These are phyloP conservation scores for Drosophila rufa DNA, from an alignment of 1,140 invertebrate genomes.

Conservation along the genomic window DNA sequence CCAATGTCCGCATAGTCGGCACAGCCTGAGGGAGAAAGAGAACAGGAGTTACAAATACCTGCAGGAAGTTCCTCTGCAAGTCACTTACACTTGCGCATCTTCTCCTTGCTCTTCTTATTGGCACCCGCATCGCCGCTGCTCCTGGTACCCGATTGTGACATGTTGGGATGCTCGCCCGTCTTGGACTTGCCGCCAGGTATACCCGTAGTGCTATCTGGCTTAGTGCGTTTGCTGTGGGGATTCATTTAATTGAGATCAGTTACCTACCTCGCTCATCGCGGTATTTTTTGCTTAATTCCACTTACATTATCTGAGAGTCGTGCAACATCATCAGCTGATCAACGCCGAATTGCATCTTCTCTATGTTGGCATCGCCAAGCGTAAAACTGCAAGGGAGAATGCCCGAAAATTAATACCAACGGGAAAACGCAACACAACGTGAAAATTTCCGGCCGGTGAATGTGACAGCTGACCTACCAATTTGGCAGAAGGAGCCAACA, in stretches of 20 bases:
- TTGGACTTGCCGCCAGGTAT: slow-evolving; percentile 49
- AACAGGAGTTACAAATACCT: background rate
- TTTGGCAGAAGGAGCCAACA: background rate
- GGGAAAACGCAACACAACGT: background rate
- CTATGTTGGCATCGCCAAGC: slow-evolving; percentile 74
- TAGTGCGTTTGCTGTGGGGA: slow-evolving; percentile 61
- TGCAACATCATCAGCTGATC: slow-evolving; percentile 78
- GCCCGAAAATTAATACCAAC: background rate
- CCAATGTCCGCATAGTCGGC: slow-evolving; percentile 81
- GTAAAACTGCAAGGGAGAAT: slow-evolving; percentile 56
- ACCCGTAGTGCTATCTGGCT: slow-evolving; percentile 69
- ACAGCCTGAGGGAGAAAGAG: slow-evolving; percentile 54
- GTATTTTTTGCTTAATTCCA: background rate
- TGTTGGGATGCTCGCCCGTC: slow-evolving; percentile 30
- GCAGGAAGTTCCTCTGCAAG: background rate
- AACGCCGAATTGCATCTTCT: slow-evolving; percentile 80
- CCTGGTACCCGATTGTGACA: slow-evolving; percentile 32
- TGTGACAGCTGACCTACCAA: background rate
- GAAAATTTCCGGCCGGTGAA: background rate
- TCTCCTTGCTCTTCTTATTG: slow-evolving; percentile 79
- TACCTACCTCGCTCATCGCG: no score
- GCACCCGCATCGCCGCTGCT: slow-evolving; percentile 39
- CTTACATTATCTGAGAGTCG: slow-evolving; percentile 76
- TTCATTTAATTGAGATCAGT: background rate
- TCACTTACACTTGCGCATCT: slow-evolving; percentile 76